Evolutionary conservation across 2,797 vertebrate species (phyloP), one percentile per base, ranked within the genome.

Genomic region (Lepidocolaptes lacrymiger): DNA sequence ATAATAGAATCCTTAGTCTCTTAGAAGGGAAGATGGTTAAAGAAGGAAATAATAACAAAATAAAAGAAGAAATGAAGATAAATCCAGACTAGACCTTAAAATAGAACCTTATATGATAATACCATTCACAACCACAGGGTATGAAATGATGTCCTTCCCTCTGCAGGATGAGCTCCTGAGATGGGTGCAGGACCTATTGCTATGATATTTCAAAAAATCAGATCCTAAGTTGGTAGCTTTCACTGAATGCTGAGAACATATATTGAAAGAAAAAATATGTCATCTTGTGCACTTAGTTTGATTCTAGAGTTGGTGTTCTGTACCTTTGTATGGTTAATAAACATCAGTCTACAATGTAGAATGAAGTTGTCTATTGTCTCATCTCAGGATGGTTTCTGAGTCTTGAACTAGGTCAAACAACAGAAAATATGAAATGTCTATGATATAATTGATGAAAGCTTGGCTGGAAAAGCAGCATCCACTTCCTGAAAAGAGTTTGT

Each of bases 391-490:
- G 22, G 6, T 72, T 90, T 91, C 62, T 6, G 22, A 75, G 43
- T 51, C 49, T 41, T 66, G 23, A 93, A 23, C 54, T 59, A 23
- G 5, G 7, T 68, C 37, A 88, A 72, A 56, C 14, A 71, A 43
- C 5, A 28, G n/a, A 78, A 81, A 89, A 54, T 67, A 49, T 7
- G 20, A 61, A 73, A 61, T 9, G 2, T 69, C 39, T 73, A 13
- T 2, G 4, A 36, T 0, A 4, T 6, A 73, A n/a, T 51, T 1
- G 1, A 22, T 72, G 37, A 71, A 92, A 91, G 14, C 5, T 39
- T 59, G 21, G 52, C 44, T 55, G 23, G 77, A 63, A 49, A 74
- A 84, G 8, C 54, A 61, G 41, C 7, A 56, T 52, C 28, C 1
- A 7, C 20, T 86, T 85, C 19, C 48, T 81, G 39, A 13, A 52